These are phyloP conservation scores for Thinocorus orbignyianus DNA, from an alignment of 2,113 vertebrate genomes.

Conservation along the genomic window DNA sequence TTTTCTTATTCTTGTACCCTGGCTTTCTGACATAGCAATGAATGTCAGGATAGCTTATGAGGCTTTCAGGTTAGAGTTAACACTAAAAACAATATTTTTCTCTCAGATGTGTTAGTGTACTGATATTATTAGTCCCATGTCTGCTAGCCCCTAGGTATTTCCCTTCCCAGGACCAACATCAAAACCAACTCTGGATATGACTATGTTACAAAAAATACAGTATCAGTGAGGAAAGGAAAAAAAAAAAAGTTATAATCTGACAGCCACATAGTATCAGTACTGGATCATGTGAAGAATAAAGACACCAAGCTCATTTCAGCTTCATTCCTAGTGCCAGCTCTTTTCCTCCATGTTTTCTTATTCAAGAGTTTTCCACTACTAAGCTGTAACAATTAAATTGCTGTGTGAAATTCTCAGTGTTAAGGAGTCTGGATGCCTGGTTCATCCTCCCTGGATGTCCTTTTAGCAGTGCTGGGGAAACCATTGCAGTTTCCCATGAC, in stretches of 20 bases:
- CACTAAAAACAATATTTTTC: neutral
- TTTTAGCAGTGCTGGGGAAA: neutral
- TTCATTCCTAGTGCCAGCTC: neutral
- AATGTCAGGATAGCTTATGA: neutral
- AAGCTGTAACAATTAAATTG: neutral
- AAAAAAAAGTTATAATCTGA: neutral
- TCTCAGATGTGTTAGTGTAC: neutral
- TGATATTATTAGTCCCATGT: neutral
- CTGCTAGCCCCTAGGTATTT: constrained; percentile 14
- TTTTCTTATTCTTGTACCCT: neutral
- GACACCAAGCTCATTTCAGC: neutral
- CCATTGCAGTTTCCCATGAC: rapidly evolving
- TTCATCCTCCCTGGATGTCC: neutral
- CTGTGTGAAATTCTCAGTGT: neutral
- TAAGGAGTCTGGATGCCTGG: neutral
- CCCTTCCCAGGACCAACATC: neutral
- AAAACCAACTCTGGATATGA: neutral
- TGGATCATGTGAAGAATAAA: neutral
- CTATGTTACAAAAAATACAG: neutral
- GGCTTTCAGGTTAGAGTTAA: constrained; percentile 17
- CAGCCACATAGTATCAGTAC: neutral
- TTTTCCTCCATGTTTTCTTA: neutral
- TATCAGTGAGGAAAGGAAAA: neutral
- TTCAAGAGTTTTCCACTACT: neutral
- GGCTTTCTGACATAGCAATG: constrained; percentile 17